These are phyloP conservation scores for Marmota monax DNA, from an alignment of 2,113 vertebrate species.

Conservation along the genomic window DNA sequence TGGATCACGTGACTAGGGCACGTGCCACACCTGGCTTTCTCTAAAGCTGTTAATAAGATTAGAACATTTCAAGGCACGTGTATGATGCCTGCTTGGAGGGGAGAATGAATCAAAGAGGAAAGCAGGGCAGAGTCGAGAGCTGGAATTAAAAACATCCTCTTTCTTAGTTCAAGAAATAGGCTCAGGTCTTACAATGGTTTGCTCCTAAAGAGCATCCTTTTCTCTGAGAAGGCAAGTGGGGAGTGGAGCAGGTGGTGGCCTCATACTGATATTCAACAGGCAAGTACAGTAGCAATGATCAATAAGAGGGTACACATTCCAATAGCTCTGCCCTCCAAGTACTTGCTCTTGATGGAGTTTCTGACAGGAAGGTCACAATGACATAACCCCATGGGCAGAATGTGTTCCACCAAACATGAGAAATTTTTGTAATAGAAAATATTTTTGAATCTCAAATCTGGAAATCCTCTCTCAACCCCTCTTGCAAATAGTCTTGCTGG, in stretches of 20 bases:
- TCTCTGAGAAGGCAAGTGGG: neutral
- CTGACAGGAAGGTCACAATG: neutral
- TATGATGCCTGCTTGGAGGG: neutral
- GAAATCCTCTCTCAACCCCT: neutral
- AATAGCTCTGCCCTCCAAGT: neutral
- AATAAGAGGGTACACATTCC: neutral
- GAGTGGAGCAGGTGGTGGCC: no score
- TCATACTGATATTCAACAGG: neutral
- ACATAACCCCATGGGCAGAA: neutral
- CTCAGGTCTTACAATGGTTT: neutral
- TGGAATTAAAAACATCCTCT: neutral
- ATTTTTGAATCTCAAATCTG: neutral
- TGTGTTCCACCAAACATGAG: neutral
- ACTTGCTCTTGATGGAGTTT: neutral
- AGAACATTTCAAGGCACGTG: no score
- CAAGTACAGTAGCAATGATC: neutral
- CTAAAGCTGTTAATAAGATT: no score
- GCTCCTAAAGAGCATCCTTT: neutral
- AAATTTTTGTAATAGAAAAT: slow-evolving; percentile 7
- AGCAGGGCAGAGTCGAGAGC: neutral
- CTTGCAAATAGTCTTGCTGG: neutral
- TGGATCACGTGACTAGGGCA: neutral
- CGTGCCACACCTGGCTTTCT: no score
- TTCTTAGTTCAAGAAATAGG: slow-evolving; percentile 2
- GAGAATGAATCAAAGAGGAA: neutral